phyloP scores from a whole-genome alignment of 2,797 vertebrate species.

The Hippocampus kuda region DNA sequence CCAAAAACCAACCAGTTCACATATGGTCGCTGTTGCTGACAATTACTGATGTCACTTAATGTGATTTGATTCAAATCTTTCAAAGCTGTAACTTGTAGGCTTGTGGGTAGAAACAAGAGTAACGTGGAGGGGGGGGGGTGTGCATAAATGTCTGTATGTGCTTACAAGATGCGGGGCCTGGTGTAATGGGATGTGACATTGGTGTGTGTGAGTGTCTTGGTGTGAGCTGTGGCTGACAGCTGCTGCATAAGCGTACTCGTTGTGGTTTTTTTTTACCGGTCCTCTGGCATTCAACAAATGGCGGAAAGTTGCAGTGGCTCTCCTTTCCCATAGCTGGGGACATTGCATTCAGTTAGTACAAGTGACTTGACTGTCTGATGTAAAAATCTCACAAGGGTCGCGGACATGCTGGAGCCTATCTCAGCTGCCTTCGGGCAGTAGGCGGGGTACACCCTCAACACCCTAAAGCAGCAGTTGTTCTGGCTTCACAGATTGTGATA shows the following conservation, averaged over 20 bases:
- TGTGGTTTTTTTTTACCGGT: no score
- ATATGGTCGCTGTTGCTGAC: slow-evolving; percentile 3
- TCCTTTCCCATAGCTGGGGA: no score
- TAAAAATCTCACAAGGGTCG: no score
- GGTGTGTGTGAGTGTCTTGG: not conserved
- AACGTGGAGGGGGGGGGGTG: not conserved
- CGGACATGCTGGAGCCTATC: no score
- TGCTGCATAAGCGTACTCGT: not conserved
- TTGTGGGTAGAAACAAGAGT: not conserved
- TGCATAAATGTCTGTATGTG: no score
- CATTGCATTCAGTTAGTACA: no score
- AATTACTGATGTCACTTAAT: not conserved
- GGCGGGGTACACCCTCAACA: no score
- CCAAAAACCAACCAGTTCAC: slow-evolving; percentile 50
- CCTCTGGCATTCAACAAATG: not conserved
- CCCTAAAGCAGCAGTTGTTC: slow-evolving; percentile 7
- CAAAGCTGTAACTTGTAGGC: not conserved
- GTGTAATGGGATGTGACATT: not conserved
- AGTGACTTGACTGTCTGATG: no score
- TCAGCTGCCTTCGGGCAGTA: no score
- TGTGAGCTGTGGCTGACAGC: not conserved
- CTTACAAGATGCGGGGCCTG: not conserved
- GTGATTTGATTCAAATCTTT: not conserved
- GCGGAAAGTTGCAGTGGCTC: no score
- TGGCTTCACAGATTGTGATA: slow-evolving; percentile 35